phyloP scores from a whole-genome alignment of 1,140 invertebrate genomes.

The Bombus waltoni region DNA sequence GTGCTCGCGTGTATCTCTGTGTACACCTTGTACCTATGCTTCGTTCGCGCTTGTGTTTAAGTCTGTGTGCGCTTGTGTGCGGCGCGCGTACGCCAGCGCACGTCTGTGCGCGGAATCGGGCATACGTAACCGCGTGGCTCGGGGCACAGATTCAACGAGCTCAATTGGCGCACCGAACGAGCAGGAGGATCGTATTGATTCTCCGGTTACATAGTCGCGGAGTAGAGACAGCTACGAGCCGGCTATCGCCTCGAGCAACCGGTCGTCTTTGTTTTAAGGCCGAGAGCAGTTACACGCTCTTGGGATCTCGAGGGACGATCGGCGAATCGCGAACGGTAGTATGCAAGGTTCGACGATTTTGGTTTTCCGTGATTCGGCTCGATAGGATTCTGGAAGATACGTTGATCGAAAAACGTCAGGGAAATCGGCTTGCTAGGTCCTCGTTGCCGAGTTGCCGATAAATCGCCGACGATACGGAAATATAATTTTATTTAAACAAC shows the following conservation, averaged over 20 bases:
- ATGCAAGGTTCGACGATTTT: background rate
- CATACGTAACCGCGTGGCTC: conserved; percentile 79
- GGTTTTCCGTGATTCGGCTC: background rate
- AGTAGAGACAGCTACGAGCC: conserved; percentile 52
- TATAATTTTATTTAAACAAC: too few species aligned
- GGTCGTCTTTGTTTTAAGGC: conserved; percentile 9
- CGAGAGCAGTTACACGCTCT: background rate
- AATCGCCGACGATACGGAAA: too few species aligned
- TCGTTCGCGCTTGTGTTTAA: conserved; percentile 17
- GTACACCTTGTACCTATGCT: background rate
- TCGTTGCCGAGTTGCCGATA: too few species aligned
- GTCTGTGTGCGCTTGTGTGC: conserved; percentile 49
- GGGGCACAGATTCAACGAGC: conserved; percentile 82
- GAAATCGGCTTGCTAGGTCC: background rate
- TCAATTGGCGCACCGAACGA: conserved; percentile 79
- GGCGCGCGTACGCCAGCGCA: conserved; percentile 26
- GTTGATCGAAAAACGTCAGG: background rate
- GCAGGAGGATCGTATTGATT: conserved; percentile 79
- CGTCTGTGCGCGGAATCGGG: conserved; percentile 56
- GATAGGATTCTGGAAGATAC: background rate
- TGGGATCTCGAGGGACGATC: background rate
- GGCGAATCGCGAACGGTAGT: background rate
- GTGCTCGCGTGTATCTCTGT: conserved; percentile 27
- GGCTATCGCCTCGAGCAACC: conserved; percentile 48
- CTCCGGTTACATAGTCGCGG: conserved; percentile 70